These are phyloP conservation scores for Lordiphosa collinella DNA, from an alignment of 1,140 invertebrate species.

Conservation along the genomic window DNA sequence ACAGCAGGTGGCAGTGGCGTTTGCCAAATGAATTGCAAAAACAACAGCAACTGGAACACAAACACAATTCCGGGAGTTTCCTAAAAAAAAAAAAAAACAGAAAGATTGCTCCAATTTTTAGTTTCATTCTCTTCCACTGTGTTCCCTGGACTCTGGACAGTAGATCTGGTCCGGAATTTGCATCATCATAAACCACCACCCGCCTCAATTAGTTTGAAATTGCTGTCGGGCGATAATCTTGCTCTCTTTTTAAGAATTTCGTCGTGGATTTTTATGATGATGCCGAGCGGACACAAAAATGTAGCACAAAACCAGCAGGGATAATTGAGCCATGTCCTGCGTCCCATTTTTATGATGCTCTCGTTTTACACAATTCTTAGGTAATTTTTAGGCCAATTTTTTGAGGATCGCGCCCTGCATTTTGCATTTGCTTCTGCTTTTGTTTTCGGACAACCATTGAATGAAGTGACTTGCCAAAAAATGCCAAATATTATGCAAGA, in stretches of 20 bases:
- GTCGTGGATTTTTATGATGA: slow-evolving; percentile 55
- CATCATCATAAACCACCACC: slow-evolving; percentile 51
- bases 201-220: slow-evolving; percentile 70
- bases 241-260: slow-evolving; percentile 34
- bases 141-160: neutral
- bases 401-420: slow-evolving; percentile 34
- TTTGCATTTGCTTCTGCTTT: slow-evolving; percentile 16
- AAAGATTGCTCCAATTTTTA: slow-evolving; percentile 62
- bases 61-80: neutral
- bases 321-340: neutral
- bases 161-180: slow-evolving; percentile 11
- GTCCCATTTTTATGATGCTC: slow-evolving; percentile 47
- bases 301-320: slow-evolving; percentile 55
- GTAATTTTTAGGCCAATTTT: slow-evolving; percentile 74
- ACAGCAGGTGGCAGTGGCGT: slow-evolving; percentile 65
- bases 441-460: slow-evolving; percentile 10
- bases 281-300: slow-evolving; percentile 11
- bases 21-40: slow-evolving; percentile 32
- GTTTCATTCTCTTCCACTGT: slow-evolving; percentile 4
- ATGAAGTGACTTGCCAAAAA: slow-evolving; percentile 25
- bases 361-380: slow-evolving; percentile 59
- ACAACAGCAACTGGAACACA: slow-evolving; percentile 1
- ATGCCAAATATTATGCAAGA: slow-evolving; percentile 76
- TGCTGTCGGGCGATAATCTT: slow-evolving; percentile 32
- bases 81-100: slow-evolving; percentile 4